These are phyloP conservation scores for Eptatretus burgeri DNA, from an alignment of 2,113 vertebrate genomes.

Conservation along the genomic window DNA sequence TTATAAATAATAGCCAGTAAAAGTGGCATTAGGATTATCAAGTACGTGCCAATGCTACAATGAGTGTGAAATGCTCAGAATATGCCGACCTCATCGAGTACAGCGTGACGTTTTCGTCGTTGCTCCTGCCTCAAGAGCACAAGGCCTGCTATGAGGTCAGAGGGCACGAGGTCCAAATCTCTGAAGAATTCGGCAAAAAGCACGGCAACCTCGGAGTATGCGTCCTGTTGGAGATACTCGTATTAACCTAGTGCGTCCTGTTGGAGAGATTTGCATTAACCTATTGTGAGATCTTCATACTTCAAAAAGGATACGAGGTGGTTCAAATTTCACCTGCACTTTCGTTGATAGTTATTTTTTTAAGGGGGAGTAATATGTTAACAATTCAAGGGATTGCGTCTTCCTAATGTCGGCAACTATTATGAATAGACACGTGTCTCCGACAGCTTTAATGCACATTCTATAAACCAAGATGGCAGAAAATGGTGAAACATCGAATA, in stretches of 20 bases:
- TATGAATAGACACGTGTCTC: too few relatives aligned
- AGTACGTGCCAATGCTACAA: not conserved
- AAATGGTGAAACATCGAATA: too few relatives aligned
- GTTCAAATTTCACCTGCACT: not conserved
- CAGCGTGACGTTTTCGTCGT: conserved; percentile 49
- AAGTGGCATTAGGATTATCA: too few relatives aligned
- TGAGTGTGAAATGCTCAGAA: not conserved
- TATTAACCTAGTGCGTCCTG: conserved; percentile 27
- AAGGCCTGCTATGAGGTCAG: conserved; percentile 84
- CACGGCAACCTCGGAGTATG: conserved; percentile 94
- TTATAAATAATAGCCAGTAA: too few relatives aligned
- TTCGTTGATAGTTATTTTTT: too few relatives aligned
- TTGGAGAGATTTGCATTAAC: not conserved
- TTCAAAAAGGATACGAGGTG: not conserved
- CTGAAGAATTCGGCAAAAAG: conserved; percentile 94
- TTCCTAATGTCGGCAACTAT: too few relatives aligned
- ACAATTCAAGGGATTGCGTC: too few relatives aligned
- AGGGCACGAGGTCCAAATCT: conserved; percentile 88
- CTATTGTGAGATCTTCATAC: not conserved
- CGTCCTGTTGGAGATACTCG: conserved; percentile 26
- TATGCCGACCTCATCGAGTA: conserved; percentile 30
- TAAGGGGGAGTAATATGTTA: too few relatives aligned
- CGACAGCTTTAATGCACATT: too few relatives aligned
- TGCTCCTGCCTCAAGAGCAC: conserved; percentile 74
- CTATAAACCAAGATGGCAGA: too few relatives aligned